These are phyloP conservation scores for Ciconia maguari DNA, from an alignment of 2,113 vertebrate genomes.

Conservation along the genomic window DNA sequence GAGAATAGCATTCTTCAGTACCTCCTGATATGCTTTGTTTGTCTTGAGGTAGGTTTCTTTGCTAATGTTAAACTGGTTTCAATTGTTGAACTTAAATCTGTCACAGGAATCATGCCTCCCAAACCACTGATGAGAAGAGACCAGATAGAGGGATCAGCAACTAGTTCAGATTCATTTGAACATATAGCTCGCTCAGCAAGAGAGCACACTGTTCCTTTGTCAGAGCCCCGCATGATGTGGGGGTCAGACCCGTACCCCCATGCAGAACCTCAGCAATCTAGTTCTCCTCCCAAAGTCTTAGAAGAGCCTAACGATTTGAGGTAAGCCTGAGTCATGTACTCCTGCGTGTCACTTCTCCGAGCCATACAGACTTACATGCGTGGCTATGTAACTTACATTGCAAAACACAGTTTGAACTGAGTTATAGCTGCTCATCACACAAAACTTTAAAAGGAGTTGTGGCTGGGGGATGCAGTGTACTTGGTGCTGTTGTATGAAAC, in stretches of 20 bases:
- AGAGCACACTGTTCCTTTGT: slow-evolving; percentile 83
- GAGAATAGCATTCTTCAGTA: not conserved
- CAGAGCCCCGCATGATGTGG: slow-evolving; percentile 91
- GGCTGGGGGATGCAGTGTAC: not conserved
- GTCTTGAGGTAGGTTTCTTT: not conserved
- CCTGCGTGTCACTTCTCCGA: rapidly evolving
- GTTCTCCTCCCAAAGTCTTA: slow-evolving; percentile 80
- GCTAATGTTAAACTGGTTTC: not conserved
- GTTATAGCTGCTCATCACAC: not conserved
- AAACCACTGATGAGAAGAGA: slow-evolving; percentile 94
- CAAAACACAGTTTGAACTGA: not conserved
- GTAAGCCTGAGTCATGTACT: slow-evolving; percentile 52
- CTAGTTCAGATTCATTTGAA: slow-evolving; percentile 90
- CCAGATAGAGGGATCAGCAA: slow-evolving; percentile 86
- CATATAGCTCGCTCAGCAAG: slow-evolving; percentile 86
- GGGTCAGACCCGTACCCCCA: slow-evolving; percentile 90
- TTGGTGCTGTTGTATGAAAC: not conserved
- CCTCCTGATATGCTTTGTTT: not conserved
- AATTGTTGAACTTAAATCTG: not conserved
- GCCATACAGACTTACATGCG: rapidly evolving
- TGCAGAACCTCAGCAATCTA: slow-evolving; percentile 80
- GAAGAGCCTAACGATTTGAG: slow-evolving; percentile 86
- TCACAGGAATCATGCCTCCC: slow-evolving; percentile 89
- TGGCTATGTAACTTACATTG: not conserved
- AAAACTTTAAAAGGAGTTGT: not conserved